Base-by-base conservation (phyloP, 2,888 invertebrate genomes). In the Raillietiella orientalis region DNA sequence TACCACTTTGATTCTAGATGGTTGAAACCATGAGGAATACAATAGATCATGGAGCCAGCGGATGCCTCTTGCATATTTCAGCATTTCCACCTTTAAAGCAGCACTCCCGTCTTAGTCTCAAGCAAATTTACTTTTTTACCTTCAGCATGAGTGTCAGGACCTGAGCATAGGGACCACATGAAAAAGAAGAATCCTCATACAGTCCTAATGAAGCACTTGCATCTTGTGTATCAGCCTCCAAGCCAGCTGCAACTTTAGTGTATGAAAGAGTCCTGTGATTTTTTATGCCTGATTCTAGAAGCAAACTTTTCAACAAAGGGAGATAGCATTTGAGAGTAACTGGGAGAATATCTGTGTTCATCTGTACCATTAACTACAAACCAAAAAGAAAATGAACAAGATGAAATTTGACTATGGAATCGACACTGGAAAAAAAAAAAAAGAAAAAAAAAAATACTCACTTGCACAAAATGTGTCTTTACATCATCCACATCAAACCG, bases 401-500 rank as follows among this genome's bases (percentile, higher is more conserved):
- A 26, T 24, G 22, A 24, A 23, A 20, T 23, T 16, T 21, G 3
- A 28, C 8, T 26, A 19, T 20, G 19, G 24, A 23, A 27, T 24
- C 12, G 19, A 30, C 19, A 26, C 8, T 24, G 28, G 16, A 28
- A 22, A 22, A 23, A 15, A 15, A 15, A 9, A 5, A 14, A 25
- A 28, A 14, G 22, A 21, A 22, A 23, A 4, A 15, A 28, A 11
- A 12, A 27, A 21, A 21, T 36, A 58, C 63, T 56, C 45, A 75
- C 74, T 47, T 71, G 66, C 33, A 74, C 62, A 45, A 79, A 77
- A 45, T 69, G 70, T 2, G 71, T 67, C 34, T 66, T 62, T 25
- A 75, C 49, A 41, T 70, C 62, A 47, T 75, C 70, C 25, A 74
- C 52, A 34, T 70, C 62, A 2, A 72, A 61, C 39, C 59, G 66